phyloP scores from a whole-genome alignment of 2,888 invertebrate species.

The Rambutsinella grinnellia region DNA sequence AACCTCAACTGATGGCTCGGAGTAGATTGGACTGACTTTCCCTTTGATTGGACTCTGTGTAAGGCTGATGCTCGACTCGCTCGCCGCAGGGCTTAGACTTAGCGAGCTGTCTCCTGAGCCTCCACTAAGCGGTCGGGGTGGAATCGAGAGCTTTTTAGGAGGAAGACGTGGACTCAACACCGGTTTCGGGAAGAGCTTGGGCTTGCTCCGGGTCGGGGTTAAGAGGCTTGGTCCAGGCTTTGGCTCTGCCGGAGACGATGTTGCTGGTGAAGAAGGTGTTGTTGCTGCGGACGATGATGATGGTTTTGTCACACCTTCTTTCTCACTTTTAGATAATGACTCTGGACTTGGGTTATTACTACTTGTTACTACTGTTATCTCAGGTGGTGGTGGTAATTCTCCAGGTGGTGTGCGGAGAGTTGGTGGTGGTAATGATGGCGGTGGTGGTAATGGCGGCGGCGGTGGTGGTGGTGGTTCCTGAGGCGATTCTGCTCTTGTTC shows the following conservation, averaged over 20 bases:
- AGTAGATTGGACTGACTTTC: slow-evolving; percentile 31
- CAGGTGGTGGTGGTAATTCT: slow-evolving; percentile 38
- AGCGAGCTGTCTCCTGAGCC: slow-evolving; percentile 45
- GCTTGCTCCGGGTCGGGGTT: slow-evolving; percentile 44
- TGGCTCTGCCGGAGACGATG: slow-evolving; percentile 3
- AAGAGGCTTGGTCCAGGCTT: slow-evolving; percentile 24
- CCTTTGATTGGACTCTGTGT: slow-evolving; percentile 40
- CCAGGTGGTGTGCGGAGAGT: slow-evolving; percentile 15
- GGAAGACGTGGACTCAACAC: slow-evolving; percentile 44
- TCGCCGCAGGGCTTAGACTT: slow-evolving; percentile 44
- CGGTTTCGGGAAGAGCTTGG: slow-evolving; percentile 47
- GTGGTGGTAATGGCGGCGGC: slow-evolving; percentile 26
- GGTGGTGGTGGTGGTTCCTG: slow-evolving; percentile 19
- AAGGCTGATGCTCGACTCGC: slow-evolving; percentile 40
- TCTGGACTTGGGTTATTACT: slow-evolving; percentile 17
- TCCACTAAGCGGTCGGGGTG: slow-evolving; percentile 30
- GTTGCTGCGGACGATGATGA: background rate
- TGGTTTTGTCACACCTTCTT: background rate
- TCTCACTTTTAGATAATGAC: slow-evolving; percentile 8
- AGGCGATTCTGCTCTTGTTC: background rate
- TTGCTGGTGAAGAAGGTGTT: slow-evolving; percentile 22
- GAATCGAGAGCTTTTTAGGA: slow-evolving; percentile 48
- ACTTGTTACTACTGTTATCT: slow-evolving; percentile 29
- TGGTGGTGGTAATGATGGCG: slow-evolving; percentile 30
- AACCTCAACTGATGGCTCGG: slow-evolving; percentile 36